Base-by-base conservation (phyloP, 2,113 vertebrate genomes). In the Nanger granti region DNA sequence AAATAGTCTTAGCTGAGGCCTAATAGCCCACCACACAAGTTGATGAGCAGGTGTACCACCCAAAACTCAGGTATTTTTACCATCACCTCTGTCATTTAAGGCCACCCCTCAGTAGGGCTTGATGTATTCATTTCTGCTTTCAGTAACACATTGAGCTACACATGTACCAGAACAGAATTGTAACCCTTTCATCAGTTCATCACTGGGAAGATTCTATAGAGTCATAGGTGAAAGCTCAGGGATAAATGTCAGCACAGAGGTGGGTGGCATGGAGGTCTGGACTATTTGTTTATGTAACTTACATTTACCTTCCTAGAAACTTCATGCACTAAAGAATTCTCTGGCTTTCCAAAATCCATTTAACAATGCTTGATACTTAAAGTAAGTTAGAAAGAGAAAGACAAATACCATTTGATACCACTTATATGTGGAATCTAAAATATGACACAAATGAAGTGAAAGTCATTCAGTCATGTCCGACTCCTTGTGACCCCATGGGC, bases 321-420 rank as follows among this genome's bases (percentile, higher is more conserved):
- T 84, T 64, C 22, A 34, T 88, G n/a, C 92, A 90, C 62, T 89
- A 52, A 73, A 95, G 79, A 93, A 87, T 95, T 92, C 79, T 96
- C 89, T 92, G 69, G 91, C 49, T 95, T 97, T 96, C 90, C 59
- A 93, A 93, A 96, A 93, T 98, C 82, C 85, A 76, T 93, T 97
- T 97, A 95, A 95, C 94, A 37, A 97, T 47, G 47, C 54, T 91
- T 57, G 96, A 76, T 97, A 96, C 76, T 82, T 20, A 49, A 83
- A 83, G 80, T 52, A 52, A 34, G 47, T 83, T 18, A 52, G 47
- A 83, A 83, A 52, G 47, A 52, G 17, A 52, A 83, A 83, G 47
- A 34, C 80, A 52, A 82, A 83, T 83, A 52, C 47, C 47, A 83
- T 83, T 34, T 34, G 80, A 52, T 83, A 52, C 22, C 29, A 34